phyloP scores from a whole-genome alignment of 2,888 invertebrate genomes.

The Eupithecia abbreviata region DNA sequence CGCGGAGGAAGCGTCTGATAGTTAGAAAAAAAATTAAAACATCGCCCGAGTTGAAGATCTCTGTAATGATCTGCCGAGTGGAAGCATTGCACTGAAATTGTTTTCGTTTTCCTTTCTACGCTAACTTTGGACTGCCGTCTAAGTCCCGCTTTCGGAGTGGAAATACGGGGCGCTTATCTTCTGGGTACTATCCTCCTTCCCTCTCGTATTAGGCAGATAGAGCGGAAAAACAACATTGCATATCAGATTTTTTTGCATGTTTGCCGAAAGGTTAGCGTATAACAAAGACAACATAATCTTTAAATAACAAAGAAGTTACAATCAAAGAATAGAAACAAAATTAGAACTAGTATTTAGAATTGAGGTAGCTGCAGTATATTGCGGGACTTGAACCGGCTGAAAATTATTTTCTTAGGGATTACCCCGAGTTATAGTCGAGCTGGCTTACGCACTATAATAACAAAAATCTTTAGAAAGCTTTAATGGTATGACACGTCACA shows the following conservation, averaged over 20 bases:
- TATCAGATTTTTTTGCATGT: conserved; percentile 9
- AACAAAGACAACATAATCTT: too few relatives aligned
- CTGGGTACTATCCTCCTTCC: conserved; percentile 15
- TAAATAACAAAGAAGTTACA: too few relatives aligned
- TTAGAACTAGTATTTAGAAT: too few relatives aligned
- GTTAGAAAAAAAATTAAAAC: conserved; percentile 63
- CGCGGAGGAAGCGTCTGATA: conserved; percentile 55
- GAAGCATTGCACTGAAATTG: conserved; percentile 66
- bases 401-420: too few relatives aligned
- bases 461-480: too few relatives aligned
- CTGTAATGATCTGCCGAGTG: conserved; percentile 69
- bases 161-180: conserved; percentile 35
- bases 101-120: conserved; percentile 67
- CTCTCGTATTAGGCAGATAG: conserved; percentile 9
- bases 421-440: too few relatives aligned
- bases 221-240: conserved; percentile 26
- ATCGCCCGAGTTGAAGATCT: conserved; percentile 63
- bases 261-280: conserved; percentile 9
- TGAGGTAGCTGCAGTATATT: too few relatives aligned
- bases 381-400: too few relatives aligned
- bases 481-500: too few relatives aligned
- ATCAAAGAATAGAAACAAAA: too few relatives aligned
- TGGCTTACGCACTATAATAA: too few relatives aligned
- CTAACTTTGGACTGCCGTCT: conserved; percentile 31
- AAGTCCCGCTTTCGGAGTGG: conserved; percentile 33